These are phyloP conservation scores for Mycalesis mineus DNA, from an alignment of 2,888 invertebrate genomes.

Conservation along the genomic window DNA sequence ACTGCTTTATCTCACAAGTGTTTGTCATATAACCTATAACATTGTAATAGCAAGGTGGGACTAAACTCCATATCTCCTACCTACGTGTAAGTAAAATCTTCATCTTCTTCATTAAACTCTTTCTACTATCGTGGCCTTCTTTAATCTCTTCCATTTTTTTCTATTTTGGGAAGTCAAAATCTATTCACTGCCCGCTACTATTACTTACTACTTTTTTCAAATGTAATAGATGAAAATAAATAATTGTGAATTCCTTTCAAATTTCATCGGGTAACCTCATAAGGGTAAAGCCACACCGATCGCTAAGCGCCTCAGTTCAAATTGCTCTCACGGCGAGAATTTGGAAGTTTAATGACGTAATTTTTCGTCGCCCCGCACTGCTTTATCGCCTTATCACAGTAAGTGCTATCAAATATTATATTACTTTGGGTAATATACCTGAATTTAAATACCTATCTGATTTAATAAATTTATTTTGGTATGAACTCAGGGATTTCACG, in stretches of 20 bases:
- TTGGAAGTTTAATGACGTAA: constrained; percentile 57
- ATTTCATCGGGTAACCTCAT: constrained; percentile 1
- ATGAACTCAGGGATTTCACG: too few relatives aligned
- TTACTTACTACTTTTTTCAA: too few relatives aligned
- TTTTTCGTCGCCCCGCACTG: constrained; percentile 55
- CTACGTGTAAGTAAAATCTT: too few relatives aligned
- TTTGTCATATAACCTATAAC: too few relatives aligned
- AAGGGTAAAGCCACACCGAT: constrained; percentile 11
- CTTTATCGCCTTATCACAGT: constrained; percentile 62
- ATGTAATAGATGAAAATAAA: too few relatives aligned
- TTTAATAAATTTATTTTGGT: not conserved
- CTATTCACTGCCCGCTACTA: too few relatives aligned
- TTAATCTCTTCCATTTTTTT: too few relatives aligned
- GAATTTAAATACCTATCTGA: not conserved
- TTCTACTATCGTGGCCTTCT: too few relatives aligned
- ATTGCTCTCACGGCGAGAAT: constrained; percentile 40
- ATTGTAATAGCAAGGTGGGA: too few relatives aligned
- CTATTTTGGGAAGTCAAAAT: too few relatives aligned
- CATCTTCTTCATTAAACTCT: too few relatives aligned
- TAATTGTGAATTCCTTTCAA: not conserved
- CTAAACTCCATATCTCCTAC: too few relatives aligned
- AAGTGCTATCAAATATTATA: constrained; percentile 52
- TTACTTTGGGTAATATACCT: not conserved
- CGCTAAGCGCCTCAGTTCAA: constrained; percentile 15
- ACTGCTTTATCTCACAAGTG: constrained; percentile 60